These are phyloP conservation scores for Theonella swinhoei DNA, from an alignment of 37 sponge, comb jelly and placozoan species.

Conservation along the genomic window DNA sequence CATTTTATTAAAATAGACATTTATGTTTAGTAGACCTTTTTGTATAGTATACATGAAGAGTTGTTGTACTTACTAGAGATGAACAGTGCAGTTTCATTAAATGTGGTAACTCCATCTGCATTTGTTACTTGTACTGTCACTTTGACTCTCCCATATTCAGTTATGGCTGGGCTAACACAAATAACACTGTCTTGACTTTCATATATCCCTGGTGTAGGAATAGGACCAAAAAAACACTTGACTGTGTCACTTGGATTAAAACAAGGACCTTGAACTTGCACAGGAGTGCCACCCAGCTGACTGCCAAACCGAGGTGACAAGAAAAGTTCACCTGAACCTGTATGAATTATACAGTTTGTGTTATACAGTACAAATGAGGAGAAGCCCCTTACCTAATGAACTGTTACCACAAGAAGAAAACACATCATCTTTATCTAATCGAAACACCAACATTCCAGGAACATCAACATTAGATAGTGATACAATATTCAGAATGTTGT, in stretches of 20 bases:
- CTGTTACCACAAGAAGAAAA: no score
- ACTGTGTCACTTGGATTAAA: conserved; percentile 15
- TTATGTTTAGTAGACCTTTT: no score
- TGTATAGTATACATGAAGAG: no score
- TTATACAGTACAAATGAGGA: no score
- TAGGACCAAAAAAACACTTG: conserved; percentile 41
- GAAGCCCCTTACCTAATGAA: no score
- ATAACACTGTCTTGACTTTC: conserved; percentile 6
- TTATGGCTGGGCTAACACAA: conserved; percentile 41
- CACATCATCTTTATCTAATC: not conserved
- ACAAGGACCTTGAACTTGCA: conserved; percentile 9
- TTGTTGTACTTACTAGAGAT: not conserved
- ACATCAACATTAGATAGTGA: conserved; percentile 21
- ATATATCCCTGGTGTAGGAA: not conserved
- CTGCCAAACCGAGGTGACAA: conserved; percentile 46
- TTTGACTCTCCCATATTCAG: conserved; percentile 9
- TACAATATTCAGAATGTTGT: not conserved
- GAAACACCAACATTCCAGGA: conserved; percentile 52
- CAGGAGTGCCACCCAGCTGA: conserved; percentile 57
- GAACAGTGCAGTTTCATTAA: not conserved
- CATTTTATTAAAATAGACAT: no score
- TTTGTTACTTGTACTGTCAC: conserved; percentile 1
- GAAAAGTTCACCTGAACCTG: no score
- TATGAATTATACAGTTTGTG: no score
- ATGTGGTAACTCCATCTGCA: not conserved